Evolutionary conservation across 1,140 invertebrate species (phyloP), one percentile per base, ranked within the genome.

Genomic region (Diploscapter pachys): DNA sequence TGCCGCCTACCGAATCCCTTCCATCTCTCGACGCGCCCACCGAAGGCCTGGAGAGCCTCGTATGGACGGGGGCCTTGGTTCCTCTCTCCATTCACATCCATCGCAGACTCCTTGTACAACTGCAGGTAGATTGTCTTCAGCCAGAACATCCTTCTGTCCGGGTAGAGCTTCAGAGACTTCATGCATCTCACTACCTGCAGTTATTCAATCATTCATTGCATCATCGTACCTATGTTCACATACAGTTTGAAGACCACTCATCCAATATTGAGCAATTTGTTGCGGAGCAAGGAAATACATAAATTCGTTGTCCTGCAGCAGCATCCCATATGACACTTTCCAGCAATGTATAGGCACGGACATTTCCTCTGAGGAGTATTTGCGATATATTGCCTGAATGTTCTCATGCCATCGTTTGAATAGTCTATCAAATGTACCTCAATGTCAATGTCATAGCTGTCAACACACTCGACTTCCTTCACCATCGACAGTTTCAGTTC

Each of bases 61-160:
- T 85, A 76, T 4, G 83, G 83, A 63, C 81, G 59, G 3, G 83
- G 83, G 53, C 83, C 83, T 13, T 57, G 59, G 57, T 74, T 74
- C 11, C 57, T 62, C 13, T 71, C 69, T 2, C 67, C 67, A 2
- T 13, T 67, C n/a, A 59, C 52, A 84, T 92, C 92, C 4, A 78
- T 82, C 57, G 91, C 91, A 80, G 92, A 91, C 80, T 95, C 92
- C 86, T 92, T 95, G 83, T 92, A 96, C 3, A 96, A 87, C 77
- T 93, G 92, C 8, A 90, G 91, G 87, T 96, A 96, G 80, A 95
- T 93, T 78, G 93, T 92, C 86, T 95, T 95, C 2, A 97, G 87
- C 93, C 94, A 96, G 51, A 92, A 89, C 48, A 94, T 89, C 81
- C 93, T 89, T 80, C 92, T 89, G 87, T 96, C 94, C 11, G 91